Base-by-base conservation (phyloP, 1,140 invertebrate genomes). In the Apis florea region DNA sequence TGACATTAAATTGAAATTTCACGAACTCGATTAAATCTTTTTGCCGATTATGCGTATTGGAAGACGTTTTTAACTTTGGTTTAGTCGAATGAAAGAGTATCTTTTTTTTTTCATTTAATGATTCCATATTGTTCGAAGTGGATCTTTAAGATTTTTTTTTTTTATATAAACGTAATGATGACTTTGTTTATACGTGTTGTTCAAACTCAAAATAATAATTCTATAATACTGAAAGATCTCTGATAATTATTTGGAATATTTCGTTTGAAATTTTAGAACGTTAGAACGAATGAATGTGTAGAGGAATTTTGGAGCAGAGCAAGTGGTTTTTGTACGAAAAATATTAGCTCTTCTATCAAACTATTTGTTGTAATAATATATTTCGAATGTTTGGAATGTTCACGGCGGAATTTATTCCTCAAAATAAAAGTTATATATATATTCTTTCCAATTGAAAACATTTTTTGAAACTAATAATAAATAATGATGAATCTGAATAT, bases 1-100 rank as follows among this genome's bases (percentile, higher is more conserved):
- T 0, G 21, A 47, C 49, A 77, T 77, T 77, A 47, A 56, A 77
- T 77, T 54, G 31, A 58, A 68, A 56, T 76, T 47, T 67, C 56
- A 47, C 31, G 1, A 40, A 15, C 24, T 19, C 19, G 17, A 54
- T 71, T 31, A n/a, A 31, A 4, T 11, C 19, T 10, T 2, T 31
- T 26, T 71, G 24, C 12, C 69, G 53, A 71, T 71, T 53, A 53
- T 12, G 24, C 68, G 47, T 49, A 4, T 11, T 49, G 68, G 21
- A 53, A 19, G 68, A 19, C 10, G 10, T 40, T 53, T 53, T 49
- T 1, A 21, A 1, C 49, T 53, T 53, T 17, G 47, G 11, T 53
- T 68, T 49, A 68, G 19, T 17, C 6, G n/a, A 24, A 24, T 13
- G 21, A 51, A 49, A 40, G 31, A 40, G 5, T 40, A 40, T 10